Evolutionary conservation across 2,797 vertebrate species (phyloP).

Genomic region (Peromyscus attwateri): DNA sequence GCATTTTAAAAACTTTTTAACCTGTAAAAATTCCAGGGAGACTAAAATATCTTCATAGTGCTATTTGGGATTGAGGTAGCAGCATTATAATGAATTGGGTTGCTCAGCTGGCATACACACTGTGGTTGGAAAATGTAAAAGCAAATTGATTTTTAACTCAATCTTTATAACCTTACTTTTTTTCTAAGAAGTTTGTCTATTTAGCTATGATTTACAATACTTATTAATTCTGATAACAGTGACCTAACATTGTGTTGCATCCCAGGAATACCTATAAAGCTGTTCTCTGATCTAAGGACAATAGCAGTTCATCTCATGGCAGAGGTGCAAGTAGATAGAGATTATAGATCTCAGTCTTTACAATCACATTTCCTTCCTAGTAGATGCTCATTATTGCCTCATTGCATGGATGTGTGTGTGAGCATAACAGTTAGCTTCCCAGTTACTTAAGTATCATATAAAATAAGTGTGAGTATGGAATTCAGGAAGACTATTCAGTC

Average conservation of each 20-base stretch:
- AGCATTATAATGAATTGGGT: slow-evolving; percentile 73
- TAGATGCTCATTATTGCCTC: background rate
- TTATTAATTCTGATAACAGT: slow-evolving; percentile 72
- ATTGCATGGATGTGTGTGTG: background rate
- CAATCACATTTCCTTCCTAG: slow-evolving; percentile 34
- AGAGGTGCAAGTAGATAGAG: background rate
- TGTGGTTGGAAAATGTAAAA: slow-evolving; percentile 79
- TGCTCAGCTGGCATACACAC: slow-evolving; percentile 69
- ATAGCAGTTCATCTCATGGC: background rate
- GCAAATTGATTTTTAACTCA: slow-evolving; percentile 71
- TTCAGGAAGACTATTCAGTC: background rate
- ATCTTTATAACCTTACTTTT: slow-evolving; percentile 68
- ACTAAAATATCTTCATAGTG: slow-evolving; percentile 67
- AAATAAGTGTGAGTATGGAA: background rate
- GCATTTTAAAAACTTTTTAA: background rate
- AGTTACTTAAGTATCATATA: background rate
- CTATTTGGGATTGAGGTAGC: slow-evolving; percentile 65
- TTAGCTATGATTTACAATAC: slow-evolving; percentile 36
- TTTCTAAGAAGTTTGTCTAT: slow-evolving; percentile 53
- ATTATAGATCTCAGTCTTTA: background rate
- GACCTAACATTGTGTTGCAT: background rate
- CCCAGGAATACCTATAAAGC: slow-evolving; percentile 49
- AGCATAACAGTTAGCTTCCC: background rate
- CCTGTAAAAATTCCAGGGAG: slow-evolving; percentile 12
- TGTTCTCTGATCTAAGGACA: background rate